Evolutionary conservation across 1,140 invertebrate genomes (phyloP), one percentile per base, ranked within the genome.

Genomic region (Lucilia cuprina): DNA sequence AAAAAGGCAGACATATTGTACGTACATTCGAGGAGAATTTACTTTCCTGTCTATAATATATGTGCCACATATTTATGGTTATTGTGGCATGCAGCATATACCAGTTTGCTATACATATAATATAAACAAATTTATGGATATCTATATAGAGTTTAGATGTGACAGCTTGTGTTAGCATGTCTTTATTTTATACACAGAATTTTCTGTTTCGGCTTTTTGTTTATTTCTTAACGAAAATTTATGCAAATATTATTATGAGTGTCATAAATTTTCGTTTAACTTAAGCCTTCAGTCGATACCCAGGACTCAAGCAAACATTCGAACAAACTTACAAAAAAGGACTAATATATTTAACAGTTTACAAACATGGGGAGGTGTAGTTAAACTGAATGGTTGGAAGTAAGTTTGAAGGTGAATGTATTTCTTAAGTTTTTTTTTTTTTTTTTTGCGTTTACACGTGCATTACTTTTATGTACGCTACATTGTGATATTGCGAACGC

Each of bases 241-340:
- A 70, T 70, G 65, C 65, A 21, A 70, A 70, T 70, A 70, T 70
- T 70, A 70, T 70, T 70, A 70, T 70, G 65, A 70, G 19, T 70
- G 65, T 70, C 25, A 70, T 70, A 70, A 70, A 70, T 70, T 70
- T 70, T 70, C 65, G 65, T 70, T 70, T 21, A 70, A 70, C 65
- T 21, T 70, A 55, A 55, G 17, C 65, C 65, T 70, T 70, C 65
- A 21, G 10, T 70, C 50, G 17, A 70, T 21, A 70, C 8, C n/a
- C 7, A 21, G 65, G 19, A 60, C 13, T n/a, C 55, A 60, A 60
- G 4, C 55, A 1, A n/a, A 14, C 55, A 60, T 30, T 30, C 25
- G 25, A 30, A 30, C 25, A 30, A 30, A 30, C 25, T 30, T 30
- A 30, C 25, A 30, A 30, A 30, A 60, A 60, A 60, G 55, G n/a